Evolutionary conservation across 2,113 vertebrate genomes (phyloP).

Genomic region (Megalops atlanticus): DNA sequence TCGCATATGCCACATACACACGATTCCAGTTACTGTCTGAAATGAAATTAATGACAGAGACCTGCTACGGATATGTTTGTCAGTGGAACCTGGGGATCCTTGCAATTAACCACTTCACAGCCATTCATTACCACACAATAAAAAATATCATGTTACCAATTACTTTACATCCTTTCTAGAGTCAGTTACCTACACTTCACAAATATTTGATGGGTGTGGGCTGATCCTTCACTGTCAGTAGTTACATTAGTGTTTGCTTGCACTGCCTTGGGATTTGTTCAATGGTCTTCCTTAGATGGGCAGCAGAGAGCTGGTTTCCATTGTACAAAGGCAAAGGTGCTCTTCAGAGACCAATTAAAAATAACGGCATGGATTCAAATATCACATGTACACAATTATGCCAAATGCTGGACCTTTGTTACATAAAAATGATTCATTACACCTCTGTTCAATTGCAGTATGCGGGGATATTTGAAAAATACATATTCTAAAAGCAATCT

Average conservation of each 20-base stretch:
- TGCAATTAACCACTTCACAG: too few relatives aligned
- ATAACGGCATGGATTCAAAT: not conserved
- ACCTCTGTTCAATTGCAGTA: not conserved
- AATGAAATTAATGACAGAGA: too few relatives aligned
- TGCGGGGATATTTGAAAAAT: not conserved
- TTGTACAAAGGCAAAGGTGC: slow-evolving; percentile 29
- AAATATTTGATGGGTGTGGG: too few relatives aligned
- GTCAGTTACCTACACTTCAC: too few relatives aligned
- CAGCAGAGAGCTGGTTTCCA: not conserved
- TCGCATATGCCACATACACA: too few relatives aligned
- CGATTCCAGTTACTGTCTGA: too few relatives aligned
- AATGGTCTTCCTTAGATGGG: not conserved
- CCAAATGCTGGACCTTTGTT: not conserved
- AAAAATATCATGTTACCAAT: too few relatives aligned
- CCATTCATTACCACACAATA: too few relatives aligned
- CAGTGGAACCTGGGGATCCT: too few relatives aligned
- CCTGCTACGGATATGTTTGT: too few relatives aligned
- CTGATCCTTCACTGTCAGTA: too few relatives aligned
- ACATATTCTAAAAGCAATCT: not conserved
- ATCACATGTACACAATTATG: slow-evolving; percentile 4
- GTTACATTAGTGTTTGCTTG: not conserved
- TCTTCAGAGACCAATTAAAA: slow-evolving; percentile 37
- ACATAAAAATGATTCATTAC: slow-evolving; percentile 9
- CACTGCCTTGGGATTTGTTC: not conserved
- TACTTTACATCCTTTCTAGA: too few relatives aligned